Percentiles rank a stretch among this genome's conserved stretches.
These are phyloP conservation scores for Megalonaias nervosa DNA, from an alignment of 1,140 invertebrate species.

Conservation along the genomic window DNA sequence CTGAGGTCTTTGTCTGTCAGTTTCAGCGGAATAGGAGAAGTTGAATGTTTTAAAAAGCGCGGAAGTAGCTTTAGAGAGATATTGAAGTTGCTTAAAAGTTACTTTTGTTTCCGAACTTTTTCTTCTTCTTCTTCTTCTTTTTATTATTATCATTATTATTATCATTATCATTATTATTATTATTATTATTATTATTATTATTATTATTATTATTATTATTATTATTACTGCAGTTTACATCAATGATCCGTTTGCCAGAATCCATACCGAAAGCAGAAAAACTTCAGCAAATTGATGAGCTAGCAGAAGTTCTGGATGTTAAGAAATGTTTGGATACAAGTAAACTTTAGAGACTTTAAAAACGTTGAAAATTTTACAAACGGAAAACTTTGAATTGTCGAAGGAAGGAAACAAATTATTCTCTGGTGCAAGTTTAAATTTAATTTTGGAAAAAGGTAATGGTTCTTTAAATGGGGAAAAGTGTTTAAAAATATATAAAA, in stretches of 20 bases:
- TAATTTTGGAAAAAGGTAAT: background rate
- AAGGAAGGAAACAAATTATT: background rate
- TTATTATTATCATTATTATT: too few species aligned
- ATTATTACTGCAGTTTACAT: slow-evolving; percentile 76
- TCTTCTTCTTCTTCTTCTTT: too few species aligned
- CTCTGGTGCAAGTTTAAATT: background rate
- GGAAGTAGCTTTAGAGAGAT: too few species aligned
- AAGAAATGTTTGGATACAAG: slow-evolving; percentile 84
- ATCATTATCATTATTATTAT: too few species aligned
- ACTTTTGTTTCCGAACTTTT: too few species aligned
- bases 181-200: too few species aligned
- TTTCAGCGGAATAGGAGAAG: too few species aligned
- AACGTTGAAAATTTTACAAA: background rate
- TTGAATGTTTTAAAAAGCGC: too few species aligned
- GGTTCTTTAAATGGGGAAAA: background rate
- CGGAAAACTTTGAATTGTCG: too few species aligned
- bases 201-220: too few species aligned
- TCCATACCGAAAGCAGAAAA: slow-evolving; percentile 82
- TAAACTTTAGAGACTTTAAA: slow-evolving; percentile 67
- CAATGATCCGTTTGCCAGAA: slow-evolving; percentile 82
- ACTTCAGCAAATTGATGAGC: slow-evolving; percentile 84
- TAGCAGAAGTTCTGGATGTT: slow-evolving; percentile 85
- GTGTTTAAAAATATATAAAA: background rate
- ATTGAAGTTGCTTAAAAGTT: too few species aligned
- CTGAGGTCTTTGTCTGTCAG: too few species aligned